Conservation (phyloP, 1,140 invertebrate species). For the Lordiphosa collinella region DNA sequence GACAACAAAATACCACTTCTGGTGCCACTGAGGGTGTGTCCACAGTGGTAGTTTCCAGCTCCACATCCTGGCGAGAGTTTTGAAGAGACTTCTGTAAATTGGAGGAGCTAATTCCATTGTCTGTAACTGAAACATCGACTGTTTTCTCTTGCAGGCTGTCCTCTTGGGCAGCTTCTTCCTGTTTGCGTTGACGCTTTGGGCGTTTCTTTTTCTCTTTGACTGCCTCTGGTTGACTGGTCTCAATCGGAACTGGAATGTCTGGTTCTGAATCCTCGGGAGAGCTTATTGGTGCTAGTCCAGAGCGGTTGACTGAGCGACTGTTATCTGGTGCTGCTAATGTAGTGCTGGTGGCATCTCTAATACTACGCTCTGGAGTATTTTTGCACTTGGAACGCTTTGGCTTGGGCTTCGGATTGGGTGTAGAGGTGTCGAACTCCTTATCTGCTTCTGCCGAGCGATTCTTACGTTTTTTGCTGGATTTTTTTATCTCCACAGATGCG, state of each 20-base stretch:
- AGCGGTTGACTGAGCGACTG: too few species aligned
- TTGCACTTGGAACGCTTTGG: slow-evolving; percentile 39
- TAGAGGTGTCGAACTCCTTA: slow-evolving; percentile 20
- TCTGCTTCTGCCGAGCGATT: slow-evolving; percentile 27
- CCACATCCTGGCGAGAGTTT: neutral
- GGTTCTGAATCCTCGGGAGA: neutral
- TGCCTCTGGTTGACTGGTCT: neutral
- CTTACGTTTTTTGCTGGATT: slow-evolving; percentile 33
- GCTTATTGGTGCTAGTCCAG: too few species aligned
- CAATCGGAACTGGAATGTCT: neutral
- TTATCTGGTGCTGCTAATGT: too few species aligned
- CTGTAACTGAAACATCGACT: neutral
- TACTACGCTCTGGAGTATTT: neutral
- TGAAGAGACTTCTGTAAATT: too few species aligned
- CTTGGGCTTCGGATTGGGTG: slow-evolving; percentile 6
- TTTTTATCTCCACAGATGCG: neutral
- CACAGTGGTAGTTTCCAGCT: neutral
- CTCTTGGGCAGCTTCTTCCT: neutral
- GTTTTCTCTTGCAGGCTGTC: neutral
- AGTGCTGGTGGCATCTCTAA: neutral
- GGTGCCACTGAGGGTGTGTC: neutral
- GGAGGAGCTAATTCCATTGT: neutral
- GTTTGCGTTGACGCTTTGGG: neutral
- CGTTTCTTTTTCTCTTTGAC: neutral
- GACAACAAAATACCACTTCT: slow-evolving; percentile 22